Conservation (phyloP, 2,797 vertebrate genomes). For the Atherinosoma microstoma region DNA sequence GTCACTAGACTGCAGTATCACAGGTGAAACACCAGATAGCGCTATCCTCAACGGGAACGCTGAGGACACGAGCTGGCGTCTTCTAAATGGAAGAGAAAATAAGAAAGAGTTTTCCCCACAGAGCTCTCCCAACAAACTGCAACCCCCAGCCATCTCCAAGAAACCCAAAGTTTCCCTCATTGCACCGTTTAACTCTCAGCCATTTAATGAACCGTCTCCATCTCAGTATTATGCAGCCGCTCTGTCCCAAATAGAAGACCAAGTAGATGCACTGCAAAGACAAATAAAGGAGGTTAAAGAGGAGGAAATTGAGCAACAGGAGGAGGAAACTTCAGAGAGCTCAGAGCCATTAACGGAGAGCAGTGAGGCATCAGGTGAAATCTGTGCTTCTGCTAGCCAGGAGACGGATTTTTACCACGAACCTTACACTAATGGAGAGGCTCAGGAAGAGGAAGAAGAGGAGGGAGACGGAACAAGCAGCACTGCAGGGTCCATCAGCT, state of each 20-base stretch:
- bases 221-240: constrained; percentile 48
- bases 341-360: constrained; percentile 75
- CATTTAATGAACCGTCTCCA: constrained; percentile 70
- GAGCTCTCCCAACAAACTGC: constrained; percentile 84
- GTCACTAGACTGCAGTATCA: constrained; percentile 69
- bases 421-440: constrained; percentile 72
- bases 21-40: constrained; percentile 41
- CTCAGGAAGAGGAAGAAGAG: constrained; percentile 64
- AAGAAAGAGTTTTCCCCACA: constrained; percentile 57
- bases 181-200: constrained; percentile 74
- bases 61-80: constrained; percentile 31
- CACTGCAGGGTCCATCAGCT: constrained; percentile 77
- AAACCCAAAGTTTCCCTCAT: constrained; percentile 91
- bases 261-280: constrained; percentile 64
- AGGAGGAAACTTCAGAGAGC: constrained; percentile 73
- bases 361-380: constrained; percentile 65
- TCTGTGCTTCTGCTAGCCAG: constrained; percentile 57
- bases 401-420: constrained; percentile 66
- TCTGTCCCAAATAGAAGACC: constrained; percentile 66
- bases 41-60: constrained; percentile 29
- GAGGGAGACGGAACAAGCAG: constrained; percentile 78
- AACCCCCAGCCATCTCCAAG: constrained; percentile 90
- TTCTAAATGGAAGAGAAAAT: constrained; percentile 46
- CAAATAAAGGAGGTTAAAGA: constrained; percentile 61
- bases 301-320: constrained; percentile 66